A percentile compares a stretch with the other conserved stretches of the same genome.
phyloP scores from a whole-genome alignment of 2,113 vertebrate species.

The Galemys pyrenaicus region DNA sequence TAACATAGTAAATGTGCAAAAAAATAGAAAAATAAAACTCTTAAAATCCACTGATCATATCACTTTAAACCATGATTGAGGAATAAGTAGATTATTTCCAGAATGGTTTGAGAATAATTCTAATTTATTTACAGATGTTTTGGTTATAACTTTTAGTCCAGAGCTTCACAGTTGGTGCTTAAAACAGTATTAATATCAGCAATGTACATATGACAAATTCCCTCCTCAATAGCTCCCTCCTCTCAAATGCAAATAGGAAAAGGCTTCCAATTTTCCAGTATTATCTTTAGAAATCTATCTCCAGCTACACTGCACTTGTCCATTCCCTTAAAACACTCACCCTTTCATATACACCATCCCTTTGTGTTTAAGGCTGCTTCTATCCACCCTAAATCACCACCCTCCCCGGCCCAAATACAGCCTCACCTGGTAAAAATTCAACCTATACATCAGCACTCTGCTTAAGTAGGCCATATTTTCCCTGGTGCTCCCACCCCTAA shows the following conservation, averaged over 20 bases:
- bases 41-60: background rate
- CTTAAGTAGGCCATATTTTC: background rate
- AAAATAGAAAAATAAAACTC: conserved; percentile 1
- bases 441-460: background rate
- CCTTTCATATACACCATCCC: background rate
- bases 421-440: background rate
- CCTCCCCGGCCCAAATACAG: background rate
- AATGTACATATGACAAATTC: background rate
- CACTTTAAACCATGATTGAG: background rate
- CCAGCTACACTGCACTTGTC: background rate
- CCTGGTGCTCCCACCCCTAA: background rate
- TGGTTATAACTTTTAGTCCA: background rate
- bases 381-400: background rate
- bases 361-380: background rate
- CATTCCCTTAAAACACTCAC: too few relatives aligned
- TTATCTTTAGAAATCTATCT: background rate
- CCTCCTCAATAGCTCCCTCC: background rate
- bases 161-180: background rate
- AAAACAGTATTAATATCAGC: background rate
- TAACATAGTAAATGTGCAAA: background rate
- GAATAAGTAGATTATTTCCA: background rate
- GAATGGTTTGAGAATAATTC: background rate
- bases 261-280: background rate
- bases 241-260: background rate
- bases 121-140: background rate